Evolutionary conservation across 1,140 invertebrate species (phyloP).

Genomic region (Drosophila santomea): DNA sequence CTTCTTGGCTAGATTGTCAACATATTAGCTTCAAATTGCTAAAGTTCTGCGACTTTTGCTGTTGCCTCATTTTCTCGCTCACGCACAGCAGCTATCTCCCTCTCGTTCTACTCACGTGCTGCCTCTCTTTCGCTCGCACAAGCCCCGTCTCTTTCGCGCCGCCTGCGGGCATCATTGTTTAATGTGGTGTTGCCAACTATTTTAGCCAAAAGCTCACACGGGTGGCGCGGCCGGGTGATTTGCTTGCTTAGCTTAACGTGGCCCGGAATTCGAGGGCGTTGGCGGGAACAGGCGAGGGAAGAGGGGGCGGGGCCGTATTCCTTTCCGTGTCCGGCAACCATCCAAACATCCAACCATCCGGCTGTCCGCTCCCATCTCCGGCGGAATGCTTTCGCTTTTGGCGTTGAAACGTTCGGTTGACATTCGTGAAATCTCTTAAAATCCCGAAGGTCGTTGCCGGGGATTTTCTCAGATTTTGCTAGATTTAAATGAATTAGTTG

Average conservation of each 20-base stretch:
- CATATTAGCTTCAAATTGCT: conserved; percentile 83
- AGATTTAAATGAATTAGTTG: conserved; percentile 85
- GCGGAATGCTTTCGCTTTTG: conserved; percentile 74
- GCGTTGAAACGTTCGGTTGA: conserved; percentile 79
- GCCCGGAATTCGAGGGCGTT: conserved; percentile 17
- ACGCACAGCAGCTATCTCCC: conserved; percentile 36
- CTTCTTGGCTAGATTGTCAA: conserved; percentile 70
- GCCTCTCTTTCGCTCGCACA: background rate
- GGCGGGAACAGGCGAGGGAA: background rate
- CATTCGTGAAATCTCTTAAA: conserved; percentile 84
- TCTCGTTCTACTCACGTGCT: background rate
- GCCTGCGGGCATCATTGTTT: conserved; percentile 64
- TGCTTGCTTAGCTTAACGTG: conserved; percentile 79
- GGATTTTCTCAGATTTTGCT: conserved; percentile 85
- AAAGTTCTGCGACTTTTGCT: conserved; percentile 82
- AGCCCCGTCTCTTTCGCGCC: conserved; percentile 4
- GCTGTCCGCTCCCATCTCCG: conserved; percentile 41
- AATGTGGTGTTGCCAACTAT: conserved; percentile 84
- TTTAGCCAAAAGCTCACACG: conserved; percentile 81
- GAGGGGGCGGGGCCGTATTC: conserved; percentile 1
- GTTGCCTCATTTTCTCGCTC: conserved; percentile 72
- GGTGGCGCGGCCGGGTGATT: conserved; percentile 72
- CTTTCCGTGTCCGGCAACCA: conserved; percentile 18
- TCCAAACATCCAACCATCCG: conserved; percentile 7
- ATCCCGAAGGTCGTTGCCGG: conserved; percentile 85